Conservation (phyloP, 2,888 invertebrate genomes). For the Autographa pulchrina region DNA sequence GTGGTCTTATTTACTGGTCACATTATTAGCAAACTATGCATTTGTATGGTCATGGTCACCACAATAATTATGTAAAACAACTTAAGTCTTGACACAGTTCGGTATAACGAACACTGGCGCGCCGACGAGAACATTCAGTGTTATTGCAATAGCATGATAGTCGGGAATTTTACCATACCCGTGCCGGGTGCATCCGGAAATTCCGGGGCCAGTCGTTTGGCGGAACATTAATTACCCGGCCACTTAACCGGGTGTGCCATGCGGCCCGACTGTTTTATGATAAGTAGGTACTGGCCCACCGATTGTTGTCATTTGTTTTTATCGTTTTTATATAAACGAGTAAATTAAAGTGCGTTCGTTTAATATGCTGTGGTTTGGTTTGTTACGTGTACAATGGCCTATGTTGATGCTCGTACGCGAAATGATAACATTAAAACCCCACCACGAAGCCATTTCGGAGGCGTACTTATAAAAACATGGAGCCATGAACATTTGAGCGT, state of each 20-base stretch:
- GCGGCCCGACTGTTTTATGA: conserved; percentile 60
- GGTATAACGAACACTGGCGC: conserved; percentile 35
- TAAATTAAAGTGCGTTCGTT: conserved; percentile 23
- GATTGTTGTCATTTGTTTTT: conserved; percentile 53
- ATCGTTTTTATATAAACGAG: conserved; percentile 45
- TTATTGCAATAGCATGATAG: conserved; percentile 56
- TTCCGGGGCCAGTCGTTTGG: conserved; percentile 73
- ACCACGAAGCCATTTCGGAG: neutral
- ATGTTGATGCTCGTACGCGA: neutral
- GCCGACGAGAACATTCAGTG: conserved; percentile 41
- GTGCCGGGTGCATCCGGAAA: conserved; percentile 67
- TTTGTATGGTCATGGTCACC: conserved; percentile 6
- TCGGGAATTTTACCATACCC: conserved; percentile 67
- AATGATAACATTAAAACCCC: conserved; percentile 9
- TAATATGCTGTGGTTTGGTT: neutral
- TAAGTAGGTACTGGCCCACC: conserved; percentile 44
- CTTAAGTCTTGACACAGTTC: conserved; percentile 42
- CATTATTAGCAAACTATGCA: neutral
- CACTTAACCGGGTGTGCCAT: conserved; percentile 71
- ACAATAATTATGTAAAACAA: conserved; percentile 37
- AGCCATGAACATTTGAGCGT: neutral
- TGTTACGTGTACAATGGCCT: neutral
- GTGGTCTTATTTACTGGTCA: conserved; percentile 7
- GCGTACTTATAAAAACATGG: conserved; percentile 3
- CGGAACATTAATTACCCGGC: conserved; percentile 80